Evolutionary conservation across 2,797 vertebrate species (phyloP).

Genomic region (Petrocephalus sullivani): DNA sequence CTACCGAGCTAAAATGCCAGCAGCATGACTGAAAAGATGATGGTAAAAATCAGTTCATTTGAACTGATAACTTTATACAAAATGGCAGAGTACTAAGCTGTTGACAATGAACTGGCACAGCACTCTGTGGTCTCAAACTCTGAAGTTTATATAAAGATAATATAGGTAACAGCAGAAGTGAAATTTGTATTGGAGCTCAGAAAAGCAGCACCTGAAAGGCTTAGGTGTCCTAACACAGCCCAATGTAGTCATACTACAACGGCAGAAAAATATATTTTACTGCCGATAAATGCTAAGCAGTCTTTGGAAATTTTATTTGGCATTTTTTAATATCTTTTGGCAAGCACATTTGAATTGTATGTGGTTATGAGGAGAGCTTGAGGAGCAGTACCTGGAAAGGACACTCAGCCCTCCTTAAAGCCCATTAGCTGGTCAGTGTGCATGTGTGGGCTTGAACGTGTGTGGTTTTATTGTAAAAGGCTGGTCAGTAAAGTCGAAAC

Average conservation of each 20-base stretch:
- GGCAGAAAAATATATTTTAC: not conserved
- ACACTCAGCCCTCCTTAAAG: conserved; percentile 2
- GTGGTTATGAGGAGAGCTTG: not conserved
- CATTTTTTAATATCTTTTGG: not conserved
- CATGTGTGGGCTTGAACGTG: not conserved
- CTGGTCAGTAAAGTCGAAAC: not conserved
- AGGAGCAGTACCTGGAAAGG: not conserved
- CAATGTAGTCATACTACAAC: not conserved
- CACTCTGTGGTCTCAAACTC: not conserved
- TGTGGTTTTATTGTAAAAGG: not conserved
- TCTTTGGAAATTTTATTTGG: not conserved
- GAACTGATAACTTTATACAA: not conserved
- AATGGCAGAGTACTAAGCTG: not conserved
- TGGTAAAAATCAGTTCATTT: no score
- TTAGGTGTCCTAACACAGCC: not conserved
- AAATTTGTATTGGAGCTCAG: not conserved
- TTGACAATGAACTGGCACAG: not conserved
- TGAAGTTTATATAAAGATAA: not conserved
- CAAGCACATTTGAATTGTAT: not conserved
- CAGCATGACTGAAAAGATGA: not conserved
- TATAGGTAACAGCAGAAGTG: not conserved
- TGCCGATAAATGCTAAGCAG: not conserved
- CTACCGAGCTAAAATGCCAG: not conserved
- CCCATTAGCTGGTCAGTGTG: not conserved
- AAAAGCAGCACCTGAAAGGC: not conserved